Evolutionary conservation across 2,113 vertebrate species (phyloP).

Genomic region (Nannobrachium achirus): DNA sequence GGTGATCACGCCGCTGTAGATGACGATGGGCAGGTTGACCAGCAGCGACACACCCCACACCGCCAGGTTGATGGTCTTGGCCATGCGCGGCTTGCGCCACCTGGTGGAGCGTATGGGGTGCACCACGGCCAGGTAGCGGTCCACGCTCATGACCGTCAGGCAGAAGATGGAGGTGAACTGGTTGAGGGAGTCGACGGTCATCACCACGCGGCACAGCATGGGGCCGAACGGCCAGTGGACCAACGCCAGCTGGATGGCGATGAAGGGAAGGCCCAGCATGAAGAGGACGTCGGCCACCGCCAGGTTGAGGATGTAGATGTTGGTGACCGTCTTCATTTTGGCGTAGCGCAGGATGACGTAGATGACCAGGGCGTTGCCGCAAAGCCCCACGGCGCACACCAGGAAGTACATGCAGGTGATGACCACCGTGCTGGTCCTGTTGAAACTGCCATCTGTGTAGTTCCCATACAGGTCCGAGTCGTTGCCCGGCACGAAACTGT

Average conservation of each 20-base stretch:
- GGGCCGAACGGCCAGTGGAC: constrained; percentile 98
- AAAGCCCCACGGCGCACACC: constrained; percentile 91
- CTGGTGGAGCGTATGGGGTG: constrained; percentile 95
- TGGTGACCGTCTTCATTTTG: constrained; percentile 98
- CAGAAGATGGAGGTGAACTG: constrained; percentile 99
- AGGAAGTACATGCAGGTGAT: constrained; percentile 94
- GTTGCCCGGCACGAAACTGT: constrained; percentile 76
- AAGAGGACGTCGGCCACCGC: constrained; percentile 95
- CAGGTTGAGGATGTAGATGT: constrained; percentile 98
- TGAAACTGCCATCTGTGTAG: constrained; percentile 80
- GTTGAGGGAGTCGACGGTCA: constrained; percentile 95
- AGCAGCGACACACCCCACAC: constrained; percentile 93
- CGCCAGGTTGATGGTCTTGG: constrained; percentile 89
- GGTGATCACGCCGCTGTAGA: constrained; percentile 88
- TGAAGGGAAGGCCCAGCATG: constrained; percentile 94
- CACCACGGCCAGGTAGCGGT: constrained; percentile 95
- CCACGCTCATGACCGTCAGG: constrained; percentile 95
- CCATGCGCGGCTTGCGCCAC: constrained; percentile 92
- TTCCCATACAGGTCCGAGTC: constrained; percentile 73
- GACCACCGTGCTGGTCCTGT: constrained; percentile 88
- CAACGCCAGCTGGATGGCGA: constrained; percentile 93
- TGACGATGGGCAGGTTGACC: constrained; percentile 95
- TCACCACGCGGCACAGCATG: constrained; percentile 91
- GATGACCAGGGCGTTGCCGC: constrained; percentile 93
- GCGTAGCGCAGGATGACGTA: constrained; percentile 96